Conservation (phyloP, 1,140 invertebrate species). For the Geopemphigus sp. region DNA sequence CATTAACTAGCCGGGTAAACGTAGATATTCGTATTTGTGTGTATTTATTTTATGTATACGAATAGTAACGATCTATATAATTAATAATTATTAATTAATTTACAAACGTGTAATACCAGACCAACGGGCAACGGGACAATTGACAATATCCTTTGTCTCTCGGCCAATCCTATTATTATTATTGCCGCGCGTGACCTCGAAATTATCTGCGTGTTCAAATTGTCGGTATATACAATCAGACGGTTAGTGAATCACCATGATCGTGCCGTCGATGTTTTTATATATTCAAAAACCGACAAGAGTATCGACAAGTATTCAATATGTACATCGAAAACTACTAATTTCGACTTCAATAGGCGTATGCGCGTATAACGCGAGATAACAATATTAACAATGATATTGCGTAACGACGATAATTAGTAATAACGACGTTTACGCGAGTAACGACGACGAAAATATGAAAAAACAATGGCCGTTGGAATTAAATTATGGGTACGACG, state of each 20-base stretch:
- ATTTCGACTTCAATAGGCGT: background rate
- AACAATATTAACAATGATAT: too few species aligned
- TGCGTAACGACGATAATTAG: too few species aligned
- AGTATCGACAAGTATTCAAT: too few species aligned
- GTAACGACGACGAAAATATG: too few species aligned
- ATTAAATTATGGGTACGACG: too few species aligned
- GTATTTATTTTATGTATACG: too few species aligned
- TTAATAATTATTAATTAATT: slow-evolving; percentile 20
- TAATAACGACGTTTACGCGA: too few species aligned
- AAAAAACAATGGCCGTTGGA: too few species aligned
- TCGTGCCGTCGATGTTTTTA: background rate
- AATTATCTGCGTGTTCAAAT: slow-evolving; percentile 4
- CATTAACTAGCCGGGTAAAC: background rate
- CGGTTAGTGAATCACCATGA: background rate
- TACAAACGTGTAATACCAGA: background rate
- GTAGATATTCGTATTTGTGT: background rate
- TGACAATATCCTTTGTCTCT: background rate
- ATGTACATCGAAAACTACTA: background rate
- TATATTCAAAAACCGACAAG: too few species aligned
- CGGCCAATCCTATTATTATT: background rate
- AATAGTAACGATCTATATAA: background rate
- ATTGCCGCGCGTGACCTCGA: background rate
- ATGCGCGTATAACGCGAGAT: too few species aligned
- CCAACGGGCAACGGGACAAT: background rate
- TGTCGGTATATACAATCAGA: background rate